Percentiles rank a stretch among this genome's conserved stretches.
Evolutionary conservation across 2,888 invertebrate species (phyloP).

Genomic region (Microctonus hyperodae): DNA sequence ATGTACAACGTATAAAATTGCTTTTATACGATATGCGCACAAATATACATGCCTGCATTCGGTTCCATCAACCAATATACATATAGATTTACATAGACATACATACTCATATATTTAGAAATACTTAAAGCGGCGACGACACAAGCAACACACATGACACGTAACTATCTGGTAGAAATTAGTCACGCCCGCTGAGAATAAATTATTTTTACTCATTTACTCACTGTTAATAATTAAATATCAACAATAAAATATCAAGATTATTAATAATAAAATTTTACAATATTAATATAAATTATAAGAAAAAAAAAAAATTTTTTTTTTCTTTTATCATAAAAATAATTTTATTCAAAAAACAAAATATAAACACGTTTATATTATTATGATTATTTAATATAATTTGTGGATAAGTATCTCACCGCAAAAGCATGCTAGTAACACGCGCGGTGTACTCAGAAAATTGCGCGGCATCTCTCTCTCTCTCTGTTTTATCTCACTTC

Average conservation of each 20-base stretch:
- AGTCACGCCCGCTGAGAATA: constrained; percentile 24
- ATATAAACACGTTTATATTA: not conserved
- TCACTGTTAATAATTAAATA: not conserved
- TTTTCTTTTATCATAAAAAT: no score
- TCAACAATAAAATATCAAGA: not conserved
- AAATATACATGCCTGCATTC: constrained; percentile 16
- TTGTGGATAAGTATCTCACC: constrained; percentile 12
- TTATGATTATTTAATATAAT: not conserved
- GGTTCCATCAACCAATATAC: not conserved
- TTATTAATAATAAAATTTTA: not conserved
- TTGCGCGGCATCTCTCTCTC: constrained; percentile 38
- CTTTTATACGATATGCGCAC: constrained; percentile 22
- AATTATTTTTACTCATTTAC: constrained; percentile 4
- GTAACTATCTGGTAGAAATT: constrained; percentile 22
- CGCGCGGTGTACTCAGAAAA: constrained; percentile 43
- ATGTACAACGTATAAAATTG: constrained; percentile 11
- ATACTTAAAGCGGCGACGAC: not conserved
- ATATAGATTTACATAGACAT: not conserved
- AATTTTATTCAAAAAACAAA: not conserved
- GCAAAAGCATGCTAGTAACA: constrained; percentile 19
- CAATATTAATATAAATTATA: no score
- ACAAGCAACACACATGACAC: constrained; percentile 2
- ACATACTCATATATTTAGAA: not conserved
- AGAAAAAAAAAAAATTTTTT: no score
- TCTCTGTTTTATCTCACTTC: not conserved